Base-by-base conservation (phyloP, 2,797 vertebrate genomes). In the Denticeps clupeoides region DNA sequence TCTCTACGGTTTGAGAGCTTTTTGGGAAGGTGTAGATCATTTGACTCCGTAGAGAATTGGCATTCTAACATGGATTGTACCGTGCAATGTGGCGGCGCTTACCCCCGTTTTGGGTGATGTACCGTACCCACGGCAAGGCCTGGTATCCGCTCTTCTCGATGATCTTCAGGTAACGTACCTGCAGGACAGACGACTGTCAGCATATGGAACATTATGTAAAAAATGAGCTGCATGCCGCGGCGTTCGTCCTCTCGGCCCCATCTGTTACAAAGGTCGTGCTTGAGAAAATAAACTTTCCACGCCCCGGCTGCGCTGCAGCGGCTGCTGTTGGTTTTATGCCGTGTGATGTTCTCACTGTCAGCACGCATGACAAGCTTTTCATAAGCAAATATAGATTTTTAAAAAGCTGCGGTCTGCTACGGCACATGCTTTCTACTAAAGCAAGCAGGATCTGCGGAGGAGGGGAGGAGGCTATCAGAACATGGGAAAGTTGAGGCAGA, bases 31-130 rank as follows among this genome's bases (percentile, higher is more conserved):
- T n/a, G n/a, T n/a, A n/a, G n/a, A n/a, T n/a, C n/a, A n/a, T n/a
- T n/a, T n/a, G 12, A 35, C 15, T 4, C 16, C n/a, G 32, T 35
- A 16, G n/a, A 5, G 4, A 25, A 25, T 5, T 25, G 25, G 25
- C 24, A 25, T 24, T 3, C 3, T 5, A 7, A 25, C 24, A 5
- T 5, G 5, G 24, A 25, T 18, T 19, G 19, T 7, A 29, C 29
- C 29, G 1, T n/a, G n/a, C 53, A 56, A 65, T 56, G 55, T 56
- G n/a, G n/a, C 13, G 45, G 40, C 2, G 62, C 77, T 67, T 67
- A 94, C 94, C 93, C 83, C 93, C 93, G 0, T 97, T 97, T 66
- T 95, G 92, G 33, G 93, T 97, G 70, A 97, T 97, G 60, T 97
- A 97, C 11, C 92, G 80, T 32, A 97, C 93, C 93, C 93, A 97